phyloP scores from a whole-genome alignment of 1,140 invertebrate genomes.

The Drosophila bocki region DNA sequence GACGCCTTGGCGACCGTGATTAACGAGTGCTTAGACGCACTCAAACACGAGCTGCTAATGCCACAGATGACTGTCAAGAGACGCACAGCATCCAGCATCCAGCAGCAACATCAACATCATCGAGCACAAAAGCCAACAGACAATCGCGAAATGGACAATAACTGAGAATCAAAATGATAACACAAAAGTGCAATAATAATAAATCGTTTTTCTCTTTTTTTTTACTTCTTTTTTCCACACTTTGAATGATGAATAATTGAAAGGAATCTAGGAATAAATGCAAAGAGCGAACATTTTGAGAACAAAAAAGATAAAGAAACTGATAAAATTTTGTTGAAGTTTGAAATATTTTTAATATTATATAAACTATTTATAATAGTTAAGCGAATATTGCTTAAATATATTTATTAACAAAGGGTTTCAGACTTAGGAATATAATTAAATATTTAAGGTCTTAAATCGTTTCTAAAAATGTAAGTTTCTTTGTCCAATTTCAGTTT shows the following conservation, averaged over 20 bases:
- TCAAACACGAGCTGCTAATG: constrained; percentile 74
- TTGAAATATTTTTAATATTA: neutral
- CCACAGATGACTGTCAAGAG: constrained; percentile 37
- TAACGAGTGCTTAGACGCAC: constrained; percentile 70
- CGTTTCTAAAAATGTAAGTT: neutral
- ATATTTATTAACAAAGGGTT: neutral
- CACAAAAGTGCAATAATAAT: constrained; percentile 49
- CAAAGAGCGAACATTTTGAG: constrained; percentile 4
- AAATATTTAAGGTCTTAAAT: neutral
- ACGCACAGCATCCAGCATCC: constrained; percentile 8
- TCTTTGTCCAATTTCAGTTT: constrained; percentile 3
- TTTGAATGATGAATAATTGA: constrained; percentile 32
- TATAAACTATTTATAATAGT: no score
- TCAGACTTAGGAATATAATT: neutral
- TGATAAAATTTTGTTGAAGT: neutral
- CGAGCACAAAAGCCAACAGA: constrained; percentile 16
- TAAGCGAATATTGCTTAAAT: no score
- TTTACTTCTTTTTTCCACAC: constrained; percentile 16
- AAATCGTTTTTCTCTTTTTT: constrained; percentile 9
- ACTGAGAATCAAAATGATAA: constrained; percentile 27
- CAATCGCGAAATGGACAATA: constrained; percentile 31
- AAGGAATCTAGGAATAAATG: constrained; percentile 38
- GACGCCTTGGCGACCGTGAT: constrained; percentile 62
- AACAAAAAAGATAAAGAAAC: neutral
- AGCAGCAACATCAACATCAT: constrained; percentile 11